A percentile compares a stretch with the other conserved stretches of the same genome.
Evolutionary conservation across 2,888 invertebrate genomes (phyloP).

Genomic region (Sepiola atlantica): DNA sequence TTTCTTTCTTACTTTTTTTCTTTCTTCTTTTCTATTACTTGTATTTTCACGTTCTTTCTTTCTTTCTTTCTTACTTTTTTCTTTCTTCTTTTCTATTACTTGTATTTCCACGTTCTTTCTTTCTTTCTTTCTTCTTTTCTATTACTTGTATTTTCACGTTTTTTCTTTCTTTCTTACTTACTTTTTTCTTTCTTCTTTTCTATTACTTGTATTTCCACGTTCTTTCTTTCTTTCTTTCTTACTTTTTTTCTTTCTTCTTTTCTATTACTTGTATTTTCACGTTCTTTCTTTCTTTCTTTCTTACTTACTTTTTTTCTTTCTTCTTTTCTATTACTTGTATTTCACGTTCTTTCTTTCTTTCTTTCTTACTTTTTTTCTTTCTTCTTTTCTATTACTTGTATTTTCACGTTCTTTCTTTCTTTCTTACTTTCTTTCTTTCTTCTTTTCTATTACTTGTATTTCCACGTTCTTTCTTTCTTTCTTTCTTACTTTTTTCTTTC

Average conservation of each 20-base stretch:
- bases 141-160: neutral
- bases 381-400: neutral
- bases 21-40: neutral
- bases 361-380: neutral
- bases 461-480: neutral
- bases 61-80: neutral
- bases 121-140: neutral
- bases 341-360: neutral
- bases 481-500: neutral
- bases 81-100: neutral
- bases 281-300: neutral
- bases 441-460: too few species aligned
- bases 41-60: neutral
- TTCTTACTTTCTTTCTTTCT: too few species aligned
- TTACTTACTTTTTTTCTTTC: neutral
- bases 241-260: neutral
- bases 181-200: neutral
- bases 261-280: neutral
- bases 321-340: neutral
- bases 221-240: neutral
- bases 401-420: too few species aligned
- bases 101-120: neutral
- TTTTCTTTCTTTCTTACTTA: rapidly evolving
- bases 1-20: neutral
- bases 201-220: neutral